Evolutionary conservation across 2,113 vertebrate genomes (phyloP).

Genomic region (Hirundichthys speculiger): DNA sequence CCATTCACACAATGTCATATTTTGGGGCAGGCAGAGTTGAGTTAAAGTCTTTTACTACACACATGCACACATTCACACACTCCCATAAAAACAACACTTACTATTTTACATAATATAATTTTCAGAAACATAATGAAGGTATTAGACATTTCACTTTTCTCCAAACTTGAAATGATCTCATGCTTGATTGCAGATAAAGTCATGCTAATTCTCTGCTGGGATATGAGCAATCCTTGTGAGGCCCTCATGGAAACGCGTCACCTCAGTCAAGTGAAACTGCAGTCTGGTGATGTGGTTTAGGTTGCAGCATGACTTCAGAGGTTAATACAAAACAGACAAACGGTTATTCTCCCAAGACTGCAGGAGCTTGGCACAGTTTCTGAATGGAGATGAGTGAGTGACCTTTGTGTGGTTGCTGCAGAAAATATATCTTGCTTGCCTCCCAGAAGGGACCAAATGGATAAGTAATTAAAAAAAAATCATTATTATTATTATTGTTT

Average conservation of each 20-base stretch:
- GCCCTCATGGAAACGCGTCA: slow-evolving; percentile 28
- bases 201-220: background rate
- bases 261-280: slow-evolving; percentile 23
- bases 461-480: slow-evolving; percentile 33
- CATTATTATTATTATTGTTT: background rate
- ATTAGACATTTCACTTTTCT: slow-evolving; percentile 8
- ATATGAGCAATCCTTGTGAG: background rate
- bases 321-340: slow-evolving; percentile 37
- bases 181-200: slow-evolving; percentile 19
- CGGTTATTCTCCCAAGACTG: background rate
- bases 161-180: slow-evolving; percentile 25
- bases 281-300: slow-evolving; percentile 16
- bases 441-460: background rate
- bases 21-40: slow-evolving; percentile 8
- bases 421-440: slow-evolving; percentile 12
- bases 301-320: slow-evolving; percentile 18
- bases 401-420: slow-evolving; percentile 25
- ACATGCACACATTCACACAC: slow-evolving; percentile 3
- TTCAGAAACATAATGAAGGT: slow-evolving; percentile 8
- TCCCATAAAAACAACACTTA: slow-evolving; percentile 6
- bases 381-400: slow-evolving; percentile 9
- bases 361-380: background rate
- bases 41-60: slow-evolving; percentile 3
- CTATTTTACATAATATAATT: slow-evolving; percentile 27
- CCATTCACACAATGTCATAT: slow-evolving; percentile 6